phyloP scores from a whole-genome alignment of 2,797 vertebrate species.

The Gastrophryne carolinensis region DNA sequence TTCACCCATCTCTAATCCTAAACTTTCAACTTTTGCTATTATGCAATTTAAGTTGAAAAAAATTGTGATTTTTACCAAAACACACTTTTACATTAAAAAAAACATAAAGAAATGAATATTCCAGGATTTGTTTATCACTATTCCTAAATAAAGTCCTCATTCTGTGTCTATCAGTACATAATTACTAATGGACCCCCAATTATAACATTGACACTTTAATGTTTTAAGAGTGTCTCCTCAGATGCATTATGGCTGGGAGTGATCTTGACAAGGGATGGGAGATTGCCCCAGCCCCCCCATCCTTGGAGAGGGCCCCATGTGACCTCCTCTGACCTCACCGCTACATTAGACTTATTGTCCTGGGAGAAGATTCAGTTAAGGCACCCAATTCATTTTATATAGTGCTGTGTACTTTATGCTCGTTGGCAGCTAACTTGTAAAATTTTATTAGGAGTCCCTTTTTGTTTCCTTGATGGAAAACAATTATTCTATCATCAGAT shows the following conservation, averaged over 20 bases:
- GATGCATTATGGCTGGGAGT: constrained; percentile 68
- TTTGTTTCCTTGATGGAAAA: constrained; percentile 68
- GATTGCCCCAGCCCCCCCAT: constrained; percentile 69
- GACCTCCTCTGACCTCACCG: constrained; percentile 73
- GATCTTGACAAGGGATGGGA: constrained; percentile 69
- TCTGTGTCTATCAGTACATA: constrained; percentile 62
- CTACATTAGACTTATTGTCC: constrained; percentile 81
- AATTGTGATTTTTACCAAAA: no score
- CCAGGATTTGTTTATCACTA: no score
- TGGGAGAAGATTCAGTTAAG: constrained; percentile 77
- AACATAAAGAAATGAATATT: no score
- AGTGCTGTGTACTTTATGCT: constrained; percentile 76
- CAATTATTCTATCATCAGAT: constrained; percentile 68
- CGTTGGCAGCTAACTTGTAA: constrained; percentile 75
- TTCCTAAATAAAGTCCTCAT: no score
- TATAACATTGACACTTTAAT: constrained; percentile 60
- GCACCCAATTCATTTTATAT: constrained; percentile 76
- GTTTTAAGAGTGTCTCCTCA: constrained; percentile 69
- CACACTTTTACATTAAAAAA: no score
- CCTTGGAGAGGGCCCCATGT: constrained; percentile 65
- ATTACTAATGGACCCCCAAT: constrained; percentile 63
- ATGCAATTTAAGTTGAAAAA: no score
- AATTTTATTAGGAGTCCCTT: constrained; percentile 77
- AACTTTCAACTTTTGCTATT: no score
- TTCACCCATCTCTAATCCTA: no score